These are phyloP conservation scores for Oxycera nigricornis DNA, from an alignment of 2,888 invertebrate genomes.

Conservation along the genomic window DNA sequence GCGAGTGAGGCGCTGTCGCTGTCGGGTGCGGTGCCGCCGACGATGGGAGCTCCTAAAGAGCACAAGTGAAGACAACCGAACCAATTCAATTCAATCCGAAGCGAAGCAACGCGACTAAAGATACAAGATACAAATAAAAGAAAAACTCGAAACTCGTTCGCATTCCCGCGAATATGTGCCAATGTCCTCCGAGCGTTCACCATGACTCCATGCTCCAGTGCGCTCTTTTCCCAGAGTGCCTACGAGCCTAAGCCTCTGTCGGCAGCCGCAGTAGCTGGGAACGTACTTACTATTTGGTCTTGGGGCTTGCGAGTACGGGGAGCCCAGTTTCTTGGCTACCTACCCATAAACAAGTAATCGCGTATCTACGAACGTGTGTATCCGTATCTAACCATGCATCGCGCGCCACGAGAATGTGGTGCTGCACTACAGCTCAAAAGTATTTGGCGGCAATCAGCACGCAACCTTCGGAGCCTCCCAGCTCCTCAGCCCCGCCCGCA, in stretches of 20 bases:
- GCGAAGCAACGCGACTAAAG: constrained; percentile 1
- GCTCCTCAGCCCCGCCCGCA: not conserved
- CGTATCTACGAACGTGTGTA: not conserved
- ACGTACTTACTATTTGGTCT: not conserved
- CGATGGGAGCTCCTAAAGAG: constrained; percentile 1
- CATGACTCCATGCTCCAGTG: constrained; percentile 48
- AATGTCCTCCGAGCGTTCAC: constrained; percentile 47
- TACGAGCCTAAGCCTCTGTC: not conserved
- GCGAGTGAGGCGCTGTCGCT: not conserved
- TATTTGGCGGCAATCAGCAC: not conserved
- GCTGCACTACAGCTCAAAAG: not conserved
- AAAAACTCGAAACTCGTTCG: constrained; percentile 45
- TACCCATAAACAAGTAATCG: constrained; percentile 27
- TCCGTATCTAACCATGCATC: not conserved
- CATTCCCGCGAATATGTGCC: constrained; percentile 47
- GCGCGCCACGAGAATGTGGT: not conserved
- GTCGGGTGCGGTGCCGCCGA: not conserved
- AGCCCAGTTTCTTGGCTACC: constrained; percentile 30
- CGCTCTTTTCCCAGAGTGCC: constrained; percentile 43
- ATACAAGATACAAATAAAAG: no score
- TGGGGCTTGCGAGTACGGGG: not conserved
- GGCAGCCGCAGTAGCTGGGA: constrained; percentile 11
- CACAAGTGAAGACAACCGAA: constrained; percentile 30
- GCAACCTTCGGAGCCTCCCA: not conserved
- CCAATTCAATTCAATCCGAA: constrained; percentile 21